Percentiles rank a stretch among this genome's conserved stretches.
These are phyloP conservation scores for Exocentrus adspersus DNA, from an alignment of 2,888 invertebrate genomes.

Conservation along the genomic window DNA sequence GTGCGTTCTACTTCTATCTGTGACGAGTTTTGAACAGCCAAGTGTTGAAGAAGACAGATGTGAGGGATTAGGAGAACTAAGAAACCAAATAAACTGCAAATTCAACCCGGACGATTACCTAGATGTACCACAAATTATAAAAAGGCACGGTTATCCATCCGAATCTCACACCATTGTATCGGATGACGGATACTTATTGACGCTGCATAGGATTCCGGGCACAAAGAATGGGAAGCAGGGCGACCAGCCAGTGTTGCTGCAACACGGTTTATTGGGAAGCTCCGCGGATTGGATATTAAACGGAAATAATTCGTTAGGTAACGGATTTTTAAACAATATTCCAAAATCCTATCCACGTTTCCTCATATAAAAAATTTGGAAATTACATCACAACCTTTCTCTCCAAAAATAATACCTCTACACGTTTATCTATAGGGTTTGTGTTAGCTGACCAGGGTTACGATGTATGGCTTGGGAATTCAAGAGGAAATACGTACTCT, in stretches of 20 bases:
- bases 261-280: constrained; percentile 82
- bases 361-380: too few species aligned
- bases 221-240: constrained; percentile 60
- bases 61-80: constrained; percentile 6
- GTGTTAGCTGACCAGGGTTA: constrained; percentile 75
- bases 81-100: constrained; percentile 2
- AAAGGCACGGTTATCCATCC: constrained; percentile 71
- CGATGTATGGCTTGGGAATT: constrained; percentile 87
- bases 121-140: constrained; percentile 63
- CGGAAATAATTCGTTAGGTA: constrained; percentile 72
- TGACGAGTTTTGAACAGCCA: not conserved
- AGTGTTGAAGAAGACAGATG: not conserved
- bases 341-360: too few species aligned
- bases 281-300: constrained; percentile 82
- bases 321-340: too few species aligned
- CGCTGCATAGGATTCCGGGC: constrained; percentile 82
- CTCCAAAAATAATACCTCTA: not conserved
- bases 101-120: constrained; percentile 34
- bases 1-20: not conserved
- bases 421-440: constrained; percentile 64
- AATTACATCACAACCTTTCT: too few species aligned
- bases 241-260: constrained; percentile 72
- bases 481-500: constrained; percentile 82
- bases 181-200: constrained; percentile 83
- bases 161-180: constrained; percentile 79